phyloP scores from a whole-genome alignment of 2,113 vertebrate species.

The Chionomys nivalis region DNA sequence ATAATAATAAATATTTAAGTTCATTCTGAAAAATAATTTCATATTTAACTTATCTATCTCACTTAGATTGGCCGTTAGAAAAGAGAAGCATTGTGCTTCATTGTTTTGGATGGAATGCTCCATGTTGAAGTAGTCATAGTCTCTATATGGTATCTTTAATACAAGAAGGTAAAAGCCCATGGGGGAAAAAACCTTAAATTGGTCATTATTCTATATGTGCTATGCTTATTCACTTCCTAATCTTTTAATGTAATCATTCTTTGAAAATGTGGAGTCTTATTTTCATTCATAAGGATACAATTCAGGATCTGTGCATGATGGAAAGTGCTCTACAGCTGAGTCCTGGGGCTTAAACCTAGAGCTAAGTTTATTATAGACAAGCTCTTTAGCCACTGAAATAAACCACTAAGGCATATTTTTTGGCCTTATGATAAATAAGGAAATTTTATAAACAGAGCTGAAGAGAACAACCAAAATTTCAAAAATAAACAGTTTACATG shows the following conservation, averaged over 20 bases:
- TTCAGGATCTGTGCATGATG: not conserved
- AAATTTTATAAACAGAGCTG: not conserved
- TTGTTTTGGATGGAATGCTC: not conserved
- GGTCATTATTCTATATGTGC: not conserved
- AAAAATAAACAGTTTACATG: constrained; percentile 38
- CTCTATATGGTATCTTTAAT: not conserved
- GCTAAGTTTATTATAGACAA: not conserved
- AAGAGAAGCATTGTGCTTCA: not conserved
- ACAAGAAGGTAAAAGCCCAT: accelerated
- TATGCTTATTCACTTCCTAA: not conserved
- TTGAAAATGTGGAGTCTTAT: not conserved
- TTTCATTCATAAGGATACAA: not conserved
- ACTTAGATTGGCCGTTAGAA: not conserved
- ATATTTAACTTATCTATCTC: not conserved
- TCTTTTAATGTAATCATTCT: not conserved
- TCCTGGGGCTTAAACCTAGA: not conserved
- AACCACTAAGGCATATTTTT: not conserved
- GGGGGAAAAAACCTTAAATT: not conserved
- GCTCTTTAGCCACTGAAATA: not conserved
- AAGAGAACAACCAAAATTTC: not conserved
- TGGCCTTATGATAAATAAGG: not conserved
- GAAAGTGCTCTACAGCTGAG: not conserved
- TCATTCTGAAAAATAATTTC: not conserved
- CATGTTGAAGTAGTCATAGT: not conserved
- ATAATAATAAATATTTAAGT: not conserved